Base-by-base conservation (phyloP, 1,140 invertebrate species). In the Psilanteris sp. region DNA sequence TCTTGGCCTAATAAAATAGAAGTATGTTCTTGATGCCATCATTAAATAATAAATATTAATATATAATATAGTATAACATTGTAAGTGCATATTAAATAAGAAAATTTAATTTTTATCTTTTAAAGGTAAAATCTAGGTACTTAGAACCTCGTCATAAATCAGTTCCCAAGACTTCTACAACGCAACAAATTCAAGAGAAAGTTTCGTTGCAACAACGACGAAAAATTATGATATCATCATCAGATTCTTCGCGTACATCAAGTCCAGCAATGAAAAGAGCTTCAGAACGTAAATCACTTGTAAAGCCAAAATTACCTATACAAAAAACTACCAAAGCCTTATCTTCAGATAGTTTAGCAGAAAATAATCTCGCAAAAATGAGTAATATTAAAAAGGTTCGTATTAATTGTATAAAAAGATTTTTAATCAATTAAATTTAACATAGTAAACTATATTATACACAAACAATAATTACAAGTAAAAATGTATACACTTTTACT, bases 211-310 rank as follows among this genome's bases (percentile, higher is more conserved):
- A 85, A 55, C 82, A 81, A 77, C 75, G 83, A 39, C 79, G 81
- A 64, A 78, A 88, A 80, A 83, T 87, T 81, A 89, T 89, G 79
- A 90, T 90, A 71, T 92, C 87, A 64, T 92, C 89, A 8, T 92
- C 86, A 22, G 91, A 90, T 80, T 93, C 92, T 0, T 91, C 91
- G 2, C 82, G 92, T 34, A 92, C 91, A 34, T 92, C 92, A 0
- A 93, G 92, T 81, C 92, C 92, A 6, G 92, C 92, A 0, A 89
- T 91, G 77, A 90, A 90, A 41, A 89, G 91, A 34, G 87, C 83
- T 43, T 76, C 83, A 7, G 82, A 87, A n/a, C 85, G 86, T 14
- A 85, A 84, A 41, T 41, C 81, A 26, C 16, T 84, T 10, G n/a
- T 84, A 50, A 74, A 79, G 86, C 87, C 81, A 62, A 90, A 88